Evolutionary conservation across 2,888 invertebrate genomes (phyloP).

Genomic region (Tetragnatha montana): DNA sequence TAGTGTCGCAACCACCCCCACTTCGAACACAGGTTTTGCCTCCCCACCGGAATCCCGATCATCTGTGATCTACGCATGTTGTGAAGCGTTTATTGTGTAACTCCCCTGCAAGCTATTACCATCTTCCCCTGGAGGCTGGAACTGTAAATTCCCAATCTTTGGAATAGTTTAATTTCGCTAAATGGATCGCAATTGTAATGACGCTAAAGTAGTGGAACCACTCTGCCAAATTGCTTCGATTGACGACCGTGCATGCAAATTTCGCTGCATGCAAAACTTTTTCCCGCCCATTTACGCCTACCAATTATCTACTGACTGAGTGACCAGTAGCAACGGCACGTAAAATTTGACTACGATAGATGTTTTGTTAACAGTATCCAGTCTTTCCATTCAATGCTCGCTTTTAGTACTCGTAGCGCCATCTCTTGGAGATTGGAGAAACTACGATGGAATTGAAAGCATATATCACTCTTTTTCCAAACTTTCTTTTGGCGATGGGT

Average conservation of each 20-base stretch:
- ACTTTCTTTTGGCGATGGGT: too few relatives aligned
- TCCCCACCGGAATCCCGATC: constrained; percentile 26
- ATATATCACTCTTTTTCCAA: too few relatives aligned
- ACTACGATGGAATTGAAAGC: too few relatives aligned
- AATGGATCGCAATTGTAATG: constrained; percentile 65
- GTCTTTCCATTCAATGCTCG: background rate
- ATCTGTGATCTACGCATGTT: constrained; percentile 51
- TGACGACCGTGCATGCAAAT: constrained; percentile 62
- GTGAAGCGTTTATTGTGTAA: constrained; percentile 50
- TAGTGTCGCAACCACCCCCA: too few relatives aligned
- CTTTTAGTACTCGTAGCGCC: constrained; percentile 20
- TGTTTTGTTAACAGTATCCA: constrained; percentile 52
- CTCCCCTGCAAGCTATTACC: constrained; percentile 50
- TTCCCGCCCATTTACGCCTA: constrained; percentile 64
- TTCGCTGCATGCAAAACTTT: constrained; percentile 61
- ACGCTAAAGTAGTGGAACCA: constrained; percentile 49
- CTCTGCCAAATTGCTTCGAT: constrained; percentile 61
- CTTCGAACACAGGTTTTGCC: background rate
- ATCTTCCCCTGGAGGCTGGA: constrained; percentile 38
- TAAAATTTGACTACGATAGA: constrained; percentile 56
- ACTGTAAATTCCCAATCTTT: constrained; percentile 62
- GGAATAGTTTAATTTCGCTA: constrained; percentile 66
- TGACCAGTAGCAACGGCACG: constrained; percentile 63
- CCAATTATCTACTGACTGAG: constrained; percentile 59
- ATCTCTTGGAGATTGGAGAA: constrained; percentile 7